Conservation (phyloP, 2,888 invertebrate species). For the Melieria omissa region DNA sequence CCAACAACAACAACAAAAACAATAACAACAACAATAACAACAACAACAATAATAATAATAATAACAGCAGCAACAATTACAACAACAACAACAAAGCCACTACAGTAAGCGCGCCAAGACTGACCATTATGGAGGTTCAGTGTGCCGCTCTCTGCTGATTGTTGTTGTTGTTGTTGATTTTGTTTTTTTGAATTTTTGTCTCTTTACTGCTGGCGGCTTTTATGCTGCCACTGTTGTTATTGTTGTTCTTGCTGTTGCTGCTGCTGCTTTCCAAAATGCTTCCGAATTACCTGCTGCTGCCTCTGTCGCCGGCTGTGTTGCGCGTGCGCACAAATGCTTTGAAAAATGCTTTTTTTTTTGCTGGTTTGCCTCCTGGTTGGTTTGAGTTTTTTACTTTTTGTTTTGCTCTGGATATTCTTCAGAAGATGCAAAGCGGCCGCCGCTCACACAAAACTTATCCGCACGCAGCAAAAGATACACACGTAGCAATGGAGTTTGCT, state of each 20-base stretch:
- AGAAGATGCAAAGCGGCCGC: not conserved
- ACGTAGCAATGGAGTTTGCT: too few species aligned
- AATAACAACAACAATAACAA: too few species aligned
- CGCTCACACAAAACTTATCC: not conserved
- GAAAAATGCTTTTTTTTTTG: slow-evolving; percentile 3
- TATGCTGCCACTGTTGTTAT: not conserved
- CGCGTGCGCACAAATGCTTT: not conserved
- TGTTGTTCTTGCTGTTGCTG: slow-evolving; percentile 32
- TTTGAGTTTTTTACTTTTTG: slow-evolving; percentile 26
- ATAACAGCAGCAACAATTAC: too few species aligned
- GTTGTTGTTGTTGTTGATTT: too few species aligned
- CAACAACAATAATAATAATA: too few species aligned
- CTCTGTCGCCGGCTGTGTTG: slow-evolving; percentile 8
- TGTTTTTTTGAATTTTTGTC: not conserved
- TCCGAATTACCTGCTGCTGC: slow-evolving; percentile 61
- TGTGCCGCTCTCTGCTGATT: too few species aligned
- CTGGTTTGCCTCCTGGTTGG: not conserved
- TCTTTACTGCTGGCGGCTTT: slow-evolving; percentile 22
- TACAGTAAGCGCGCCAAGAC: too few species aligned
- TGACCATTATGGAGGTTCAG: too few species aligned
- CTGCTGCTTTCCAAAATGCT: slow-evolving; percentile 45
- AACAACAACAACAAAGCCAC: too few species aligned
- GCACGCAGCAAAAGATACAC: slow-evolving; percentile 16
- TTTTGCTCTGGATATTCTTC: slow-evolving; percentile 36
- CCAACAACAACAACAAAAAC: too few species aligned